These are phyloP conservation scores for Drosophila mercatorum DNA, from an alignment of 2,888 invertebrate species.

Conservation along the genomic window DNA sequence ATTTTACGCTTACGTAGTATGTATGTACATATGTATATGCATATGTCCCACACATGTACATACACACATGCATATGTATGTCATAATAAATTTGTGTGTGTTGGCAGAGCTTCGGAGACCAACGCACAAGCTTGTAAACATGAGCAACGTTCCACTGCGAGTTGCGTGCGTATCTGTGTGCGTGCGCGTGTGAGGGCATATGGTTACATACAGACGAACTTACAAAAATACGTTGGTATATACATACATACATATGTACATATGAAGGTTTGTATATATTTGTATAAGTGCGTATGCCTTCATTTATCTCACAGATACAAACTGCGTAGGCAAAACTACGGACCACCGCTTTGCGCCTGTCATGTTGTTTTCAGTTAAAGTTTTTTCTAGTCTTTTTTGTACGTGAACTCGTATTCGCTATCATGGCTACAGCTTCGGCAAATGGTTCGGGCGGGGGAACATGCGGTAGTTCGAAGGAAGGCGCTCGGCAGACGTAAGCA, in stretches of 20 bases:
- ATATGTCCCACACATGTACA: slow-evolving; percentile 15
- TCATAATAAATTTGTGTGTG: slow-evolving; percentile 19
- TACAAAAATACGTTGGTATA: slow-evolving; percentile 9
- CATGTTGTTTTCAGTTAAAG: slow-evolving; percentile 41
- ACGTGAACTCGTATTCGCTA: slow-evolving; percentile 53
- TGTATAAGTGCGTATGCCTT: slow-evolving; percentile 8
- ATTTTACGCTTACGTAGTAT: slow-evolving; percentile 55
- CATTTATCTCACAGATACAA: slow-evolving; percentile 42
- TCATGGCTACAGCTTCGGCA: slow-evolving; percentile 21
- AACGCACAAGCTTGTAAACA: slow-evolving; percentile 69
- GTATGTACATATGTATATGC: neutral
- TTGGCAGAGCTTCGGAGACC: slow-evolving; percentile 43
- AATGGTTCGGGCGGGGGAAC: slow-evolving; percentile 5
- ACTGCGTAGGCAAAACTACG: slow-evolving; percentile 42
- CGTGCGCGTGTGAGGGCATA: slow-evolving; percentile 17
- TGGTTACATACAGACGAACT: slow-evolving; percentile 13
- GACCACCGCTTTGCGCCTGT: slow-evolving; percentile 28
- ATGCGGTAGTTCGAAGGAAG: slow-evolving; percentile 27
- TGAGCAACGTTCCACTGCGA: slow-evolving; percentile 13
- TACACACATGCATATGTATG: neutral
- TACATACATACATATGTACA: slow-evolving; percentile 12
- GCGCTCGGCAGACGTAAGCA: slow-evolving; percentile 34
- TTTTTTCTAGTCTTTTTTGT: slow-evolving; percentile 9
- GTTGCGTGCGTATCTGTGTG: slow-evolving; percentile 6
- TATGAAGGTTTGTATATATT: slow-evolving; percentile 1